Percentiles rank a stretch among this genome's conserved stretches.
phyloP scores from a whole-genome alignment of 2,888 invertebrate genomes.

The Drosophila gaucha region DNA sequence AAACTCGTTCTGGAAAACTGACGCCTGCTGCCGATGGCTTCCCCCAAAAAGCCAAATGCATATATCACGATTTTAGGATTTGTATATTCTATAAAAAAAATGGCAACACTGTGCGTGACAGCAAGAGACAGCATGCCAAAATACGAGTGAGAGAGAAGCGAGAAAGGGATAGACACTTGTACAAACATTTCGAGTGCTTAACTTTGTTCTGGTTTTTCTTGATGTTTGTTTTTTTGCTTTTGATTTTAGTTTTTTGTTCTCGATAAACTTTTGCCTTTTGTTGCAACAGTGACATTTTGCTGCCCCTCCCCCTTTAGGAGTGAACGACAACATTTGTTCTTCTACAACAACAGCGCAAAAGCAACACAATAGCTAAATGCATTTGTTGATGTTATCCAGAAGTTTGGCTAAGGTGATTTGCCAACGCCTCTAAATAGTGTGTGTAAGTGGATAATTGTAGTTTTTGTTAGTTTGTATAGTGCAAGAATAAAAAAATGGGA shows the following conservation, averaged over 20 bases:
- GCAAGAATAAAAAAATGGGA: too few species aligned
- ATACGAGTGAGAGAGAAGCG: background rate
- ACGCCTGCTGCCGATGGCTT: background rate
- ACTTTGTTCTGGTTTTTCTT: slow-evolving; percentile 37
- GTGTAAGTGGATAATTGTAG: background rate
- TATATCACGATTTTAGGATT: slow-evolving; percentile 24
- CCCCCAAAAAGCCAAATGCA: slow-evolving; percentile 5
- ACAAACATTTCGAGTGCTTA: slow-evolving; percentile 49
- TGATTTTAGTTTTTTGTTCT: slow-evolving; percentile 31
- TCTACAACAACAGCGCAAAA: slow-evolving; percentile 33
- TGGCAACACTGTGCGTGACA: slow-evolving; percentile 6
- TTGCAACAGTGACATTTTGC: slow-evolving; percentile 52
- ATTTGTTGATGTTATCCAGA: slow-evolving; percentile 59
- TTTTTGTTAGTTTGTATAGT: background rate
- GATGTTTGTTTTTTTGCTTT: slow-evolving; percentile 7
- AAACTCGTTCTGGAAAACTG: slow-evolving; percentile 1
- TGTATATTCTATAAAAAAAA: slow-evolving; percentile 13
- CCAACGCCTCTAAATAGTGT: slow-evolving; percentile 33
- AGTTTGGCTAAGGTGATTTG: slow-evolving; percentile 68
- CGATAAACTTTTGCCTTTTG: slow-evolving; percentile 63
- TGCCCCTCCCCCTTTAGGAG: background rate
- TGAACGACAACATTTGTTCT: slow-evolving; percentile 25
- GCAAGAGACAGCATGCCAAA: slow-evolving; percentile 1
- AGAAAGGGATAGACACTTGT: slow-evolving; percentile 28
- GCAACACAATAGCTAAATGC: slow-evolving; percentile 33